Evolutionary conservation across 2,113 vertebrate genomes (phyloP).

Genomic region (Gallinago jamesoni): DNA sequence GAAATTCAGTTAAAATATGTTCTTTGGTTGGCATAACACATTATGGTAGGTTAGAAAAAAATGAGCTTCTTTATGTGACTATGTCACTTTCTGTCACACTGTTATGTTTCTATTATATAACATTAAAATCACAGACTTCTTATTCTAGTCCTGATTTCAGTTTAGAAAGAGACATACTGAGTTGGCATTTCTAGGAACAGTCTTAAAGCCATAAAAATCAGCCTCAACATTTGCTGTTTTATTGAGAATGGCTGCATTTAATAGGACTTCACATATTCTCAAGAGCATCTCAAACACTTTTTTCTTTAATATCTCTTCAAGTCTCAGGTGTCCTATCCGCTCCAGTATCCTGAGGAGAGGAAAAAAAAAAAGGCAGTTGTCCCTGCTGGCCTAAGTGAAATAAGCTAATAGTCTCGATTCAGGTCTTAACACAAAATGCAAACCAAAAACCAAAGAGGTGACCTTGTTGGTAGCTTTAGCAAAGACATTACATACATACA

Average conservation of each 20-base stretch:
- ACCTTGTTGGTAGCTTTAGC: background rate
- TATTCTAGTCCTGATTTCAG: slow-evolving; percentile 16
- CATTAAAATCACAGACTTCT: background rate
- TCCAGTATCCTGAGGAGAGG: background rate
- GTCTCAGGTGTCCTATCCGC: background rate
- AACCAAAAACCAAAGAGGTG: background rate
- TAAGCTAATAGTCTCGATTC: background rate
- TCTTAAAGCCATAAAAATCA: background rate
- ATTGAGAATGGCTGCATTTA: background rate
- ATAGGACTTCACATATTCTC: background rate
- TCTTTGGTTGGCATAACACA: background rate
- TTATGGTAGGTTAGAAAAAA: background rate
- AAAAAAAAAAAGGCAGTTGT: background rate
- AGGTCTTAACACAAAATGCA: background rate
- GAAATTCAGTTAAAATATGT: background rate
- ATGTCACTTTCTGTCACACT: slow-evolving; percentile 1
- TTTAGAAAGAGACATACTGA: background rate
- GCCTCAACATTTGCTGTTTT: background rate
- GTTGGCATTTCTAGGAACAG: background rate
- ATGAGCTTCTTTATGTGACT: background rate
- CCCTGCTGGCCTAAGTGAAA: background rate
- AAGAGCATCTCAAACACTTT: background rate
- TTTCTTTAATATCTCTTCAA: background rate
- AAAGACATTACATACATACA: background rate
- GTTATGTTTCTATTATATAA: background rate